Conservation (phyloP, 2,113 vertebrate genomes). For the Notarius quadriscutis region DNA sequence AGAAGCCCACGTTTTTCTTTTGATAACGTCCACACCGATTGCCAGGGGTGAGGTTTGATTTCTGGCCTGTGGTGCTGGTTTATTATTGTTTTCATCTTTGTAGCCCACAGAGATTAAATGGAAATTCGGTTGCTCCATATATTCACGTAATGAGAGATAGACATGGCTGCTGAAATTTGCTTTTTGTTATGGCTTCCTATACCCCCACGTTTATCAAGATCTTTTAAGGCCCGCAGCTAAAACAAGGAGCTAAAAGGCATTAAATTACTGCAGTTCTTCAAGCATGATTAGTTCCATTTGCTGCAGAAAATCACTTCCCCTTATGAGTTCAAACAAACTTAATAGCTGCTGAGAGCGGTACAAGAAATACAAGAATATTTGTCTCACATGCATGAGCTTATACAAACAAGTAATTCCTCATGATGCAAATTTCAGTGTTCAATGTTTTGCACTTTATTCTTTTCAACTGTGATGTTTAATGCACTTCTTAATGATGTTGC, state of each 20-base stretch:
- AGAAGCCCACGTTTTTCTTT: constrained; percentile 8
- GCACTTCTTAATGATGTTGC: background rate
- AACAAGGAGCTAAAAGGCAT: constrained; percentile 35
- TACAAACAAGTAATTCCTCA: constrained; percentile 37
- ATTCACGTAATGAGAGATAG: constrained; percentile 27
- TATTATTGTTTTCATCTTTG: constrained; percentile 57
- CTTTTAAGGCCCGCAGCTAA: constrained; percentile 21
- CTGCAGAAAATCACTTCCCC: constrained; percentile 33
- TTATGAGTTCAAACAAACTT: constrained; percentile 31
- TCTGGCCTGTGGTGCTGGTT: constrained; percentile 41
- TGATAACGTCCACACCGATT: constrained; percentile 26
- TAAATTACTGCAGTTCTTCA: constrained; percentile 40
- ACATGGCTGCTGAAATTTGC: constrained; percentile 6
- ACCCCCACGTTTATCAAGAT: constrained; percentile 1
- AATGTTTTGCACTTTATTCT: background rate
- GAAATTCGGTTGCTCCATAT: constrained; percentile 27
- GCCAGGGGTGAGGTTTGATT: constrained; percentile 34
- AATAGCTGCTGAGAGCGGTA: constrained; percentile 42
- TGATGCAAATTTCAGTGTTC: constrained; percentile 8
- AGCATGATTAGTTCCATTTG: constrained; percentile 42
- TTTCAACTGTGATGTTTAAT: background rate
- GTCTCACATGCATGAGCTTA: constrained; percentile 33
- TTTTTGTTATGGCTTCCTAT: constrained; percentile 9
- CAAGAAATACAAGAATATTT: constrained; percentile 39
- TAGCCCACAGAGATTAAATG: constrained; percentile 36